Evolutionary conservation across 1,140 invertebrate species (phyloP), one percentile per base, ranked within the genome.

Genomic region (Bombus soroeensis): DNA sequence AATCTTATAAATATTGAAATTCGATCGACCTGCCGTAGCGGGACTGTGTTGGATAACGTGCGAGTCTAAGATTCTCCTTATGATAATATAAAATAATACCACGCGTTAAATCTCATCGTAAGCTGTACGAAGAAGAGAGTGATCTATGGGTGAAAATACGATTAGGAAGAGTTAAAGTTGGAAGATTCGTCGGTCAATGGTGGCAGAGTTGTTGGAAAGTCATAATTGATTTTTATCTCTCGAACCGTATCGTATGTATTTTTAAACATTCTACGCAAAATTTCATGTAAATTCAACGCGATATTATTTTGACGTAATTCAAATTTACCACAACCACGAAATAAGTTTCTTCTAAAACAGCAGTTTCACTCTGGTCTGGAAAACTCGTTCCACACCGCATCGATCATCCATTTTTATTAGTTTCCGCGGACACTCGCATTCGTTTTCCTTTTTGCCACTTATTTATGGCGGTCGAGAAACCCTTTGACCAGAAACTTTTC

Each of bases 401-500:
- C 57, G 9, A 15, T 41, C 37, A n/a, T 64, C 37, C 37, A 18
- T 3, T 28, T 4, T 9, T 12, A 39, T 22, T 53, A 62, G 32
- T 64, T 62, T 47, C 34, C 25, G 6, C 28, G 9, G 57, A n/a
- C 47, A 28, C 32, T 59, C 28, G 37, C 28, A 12, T 62, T 62
- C 59, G 59, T 57, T 22, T 28, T n/a, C 41, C 64, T 64, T 72
- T 47, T 25, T 10, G 28, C 22, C 34, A 1, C 15, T 68, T 62
- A 73, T 80, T 85, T 80, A 80, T 37, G 15, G 28, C 13, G 37
- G 47, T 37, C 1, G 64, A 59, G 43, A n/a, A 62, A 68, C 5
- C 32, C 41, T n/a, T 79, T 80, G 37, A n/a, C 68, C 41, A 2
- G 22, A 70, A 85, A 85, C 34, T 85, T 85, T 66, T 47, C 43